Evolutionary conservation across 2,113 vertebrate species (phyloP).

Genomic region (Fulica atra): DNA sequence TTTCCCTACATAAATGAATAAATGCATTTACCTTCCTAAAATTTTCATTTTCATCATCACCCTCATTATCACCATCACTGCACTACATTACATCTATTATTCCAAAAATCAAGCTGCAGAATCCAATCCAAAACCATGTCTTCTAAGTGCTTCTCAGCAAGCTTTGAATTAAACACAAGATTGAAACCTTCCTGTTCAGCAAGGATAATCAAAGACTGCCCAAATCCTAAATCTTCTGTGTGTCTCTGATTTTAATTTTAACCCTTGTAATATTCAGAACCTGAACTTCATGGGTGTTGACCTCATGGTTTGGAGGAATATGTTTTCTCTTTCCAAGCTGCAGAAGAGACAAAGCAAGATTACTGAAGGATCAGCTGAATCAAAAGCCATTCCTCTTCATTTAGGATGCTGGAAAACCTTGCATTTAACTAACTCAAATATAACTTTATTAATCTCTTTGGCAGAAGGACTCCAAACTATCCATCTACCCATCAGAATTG

Average conservation of each 20-base stretch:
- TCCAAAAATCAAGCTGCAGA: neutral
- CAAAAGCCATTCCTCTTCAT: neutral
- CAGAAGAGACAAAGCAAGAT: neutral
- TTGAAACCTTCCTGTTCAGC: slow-evolving; percentile 3
- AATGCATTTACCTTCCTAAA: neutral
- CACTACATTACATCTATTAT: neutral
- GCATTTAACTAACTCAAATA: neutral
- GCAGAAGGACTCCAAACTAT: neutral
- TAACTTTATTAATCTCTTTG: neutral
- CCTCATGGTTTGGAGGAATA: neutral
- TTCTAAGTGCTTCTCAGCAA: neutral
- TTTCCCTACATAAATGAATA: neutral
- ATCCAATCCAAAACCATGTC: neutral
- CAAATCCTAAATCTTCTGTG: neutral
- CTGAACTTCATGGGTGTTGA: neutral
- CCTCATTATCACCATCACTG: slow-evolving; percentile 28
- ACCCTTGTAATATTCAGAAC: neutral
- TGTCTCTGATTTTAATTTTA: neutral
- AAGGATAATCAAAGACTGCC: slow-evolving; percentile 20
- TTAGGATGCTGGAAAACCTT: neutral
- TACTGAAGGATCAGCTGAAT: neutral
- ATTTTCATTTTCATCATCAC: slow-evolving; percentile 2
- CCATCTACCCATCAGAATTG: neutral
- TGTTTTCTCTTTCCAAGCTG: neutral
- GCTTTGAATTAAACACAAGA: neutral